Evolutionary conservation across 2,113 vertebrate species (phyloP).

Genomic region (Tylochromis polylepis): DNA sequence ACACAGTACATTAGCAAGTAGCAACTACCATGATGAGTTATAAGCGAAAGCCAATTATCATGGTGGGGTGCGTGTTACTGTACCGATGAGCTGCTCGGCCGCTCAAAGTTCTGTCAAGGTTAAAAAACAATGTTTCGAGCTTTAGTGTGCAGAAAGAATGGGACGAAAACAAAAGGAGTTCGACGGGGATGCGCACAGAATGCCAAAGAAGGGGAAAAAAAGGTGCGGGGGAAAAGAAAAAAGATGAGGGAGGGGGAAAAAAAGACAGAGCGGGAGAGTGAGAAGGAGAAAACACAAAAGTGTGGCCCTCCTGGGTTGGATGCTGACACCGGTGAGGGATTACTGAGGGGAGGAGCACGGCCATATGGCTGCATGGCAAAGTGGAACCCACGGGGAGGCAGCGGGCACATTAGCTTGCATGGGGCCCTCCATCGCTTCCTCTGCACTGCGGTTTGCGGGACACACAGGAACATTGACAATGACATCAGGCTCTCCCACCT

Average conservation of each 20-base stretch:
- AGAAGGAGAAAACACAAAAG: slow-evolving; percentile 48
- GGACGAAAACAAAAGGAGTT: slow-evolving; percentile 40
- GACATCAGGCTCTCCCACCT: slow-evolving; percentile 63
- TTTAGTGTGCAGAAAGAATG: slow-evolving; percentile 15
- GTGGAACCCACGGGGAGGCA: slow-evolving; percentile 59
- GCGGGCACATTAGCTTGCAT: slow-evolving; percentile 66
- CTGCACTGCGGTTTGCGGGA: slow-evolving; percentile 69
- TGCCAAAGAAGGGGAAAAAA: not conserved
- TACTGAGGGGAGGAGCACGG: slow-evolving; percentile 58
- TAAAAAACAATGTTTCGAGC: slow-evolving; percentile 51
- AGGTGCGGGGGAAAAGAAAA: not conserved
- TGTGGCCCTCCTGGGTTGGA: slow-evolving; percentile 61
- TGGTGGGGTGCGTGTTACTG: slow-evolving; percentile 23
- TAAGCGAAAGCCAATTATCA: slow-evolving; percentile 53
- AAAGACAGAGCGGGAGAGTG: slow-evolving; percentile 18
- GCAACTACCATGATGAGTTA: slow-evolving; percentile 31
- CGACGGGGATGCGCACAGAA: slow-evolving; percentile 15
- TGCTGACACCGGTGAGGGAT: slow-evolving; percentile 67
- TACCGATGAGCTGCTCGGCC: not conserved
- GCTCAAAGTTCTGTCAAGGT: slow-evolving; percentile 53
- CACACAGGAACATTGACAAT: slow-evolving; percentile 59
- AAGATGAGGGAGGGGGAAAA: not conserved
- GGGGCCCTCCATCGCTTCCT: slow-evolving; percentile 54
- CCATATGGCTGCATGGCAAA: slow-evolving; percentile 68
- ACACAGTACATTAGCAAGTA: not conserved